Percentiles rank a stretch among this genome's conserved stretches.
Evolutionary conservation across 1,140 invertebrate genomes (phyloP).

Genomic region (Pentalonia nigronervosa): DNA sequence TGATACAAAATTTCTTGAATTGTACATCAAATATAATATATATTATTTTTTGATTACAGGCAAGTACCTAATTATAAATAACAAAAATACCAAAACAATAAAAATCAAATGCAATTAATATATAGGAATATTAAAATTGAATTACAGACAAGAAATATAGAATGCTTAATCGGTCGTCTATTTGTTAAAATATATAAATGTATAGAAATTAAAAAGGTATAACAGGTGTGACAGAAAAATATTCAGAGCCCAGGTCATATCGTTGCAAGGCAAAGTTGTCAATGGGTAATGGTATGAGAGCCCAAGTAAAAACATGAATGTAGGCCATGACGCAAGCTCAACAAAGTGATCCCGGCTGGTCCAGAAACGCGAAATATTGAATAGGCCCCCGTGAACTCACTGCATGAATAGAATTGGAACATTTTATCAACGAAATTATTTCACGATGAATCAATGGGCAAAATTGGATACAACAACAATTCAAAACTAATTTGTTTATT

Average conservation of each 20-base stretch:
- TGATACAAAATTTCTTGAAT: neutral
- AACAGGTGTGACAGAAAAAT: constrained; percentile 32
- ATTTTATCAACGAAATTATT: constrained; percentile 43
- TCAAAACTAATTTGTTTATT: neutral
- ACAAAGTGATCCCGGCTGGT: constrained; percentile 39
- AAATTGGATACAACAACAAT: neutral
- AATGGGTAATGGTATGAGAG: constrained; percentile 39
- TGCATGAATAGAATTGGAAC: constrained; percentile 43
- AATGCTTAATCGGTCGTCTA: neutral
- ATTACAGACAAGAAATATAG: neutral
- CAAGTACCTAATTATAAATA: neutral
- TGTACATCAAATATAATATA: neutral
- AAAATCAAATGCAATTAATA: neutral
- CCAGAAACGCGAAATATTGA: constrained; percentile 49
- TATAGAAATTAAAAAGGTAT: neutral
- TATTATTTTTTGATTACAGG: neutral
- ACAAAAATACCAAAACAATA: neutral
- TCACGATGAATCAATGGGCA: neutral
- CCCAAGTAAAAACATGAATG: constrained; percentile 28
- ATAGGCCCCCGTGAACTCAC: constrained; percentile 22
- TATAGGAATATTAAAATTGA: neutral
- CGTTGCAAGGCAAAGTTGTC: constrained; percentile 23
- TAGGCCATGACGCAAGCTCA: constrained; percentile 55
- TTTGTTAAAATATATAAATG: neutral
- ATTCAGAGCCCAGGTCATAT: neutral